Base-by-base conservation (phyloP, 2,113 vertebrate genomes). In the Peromyscus leucopus region DNA sequence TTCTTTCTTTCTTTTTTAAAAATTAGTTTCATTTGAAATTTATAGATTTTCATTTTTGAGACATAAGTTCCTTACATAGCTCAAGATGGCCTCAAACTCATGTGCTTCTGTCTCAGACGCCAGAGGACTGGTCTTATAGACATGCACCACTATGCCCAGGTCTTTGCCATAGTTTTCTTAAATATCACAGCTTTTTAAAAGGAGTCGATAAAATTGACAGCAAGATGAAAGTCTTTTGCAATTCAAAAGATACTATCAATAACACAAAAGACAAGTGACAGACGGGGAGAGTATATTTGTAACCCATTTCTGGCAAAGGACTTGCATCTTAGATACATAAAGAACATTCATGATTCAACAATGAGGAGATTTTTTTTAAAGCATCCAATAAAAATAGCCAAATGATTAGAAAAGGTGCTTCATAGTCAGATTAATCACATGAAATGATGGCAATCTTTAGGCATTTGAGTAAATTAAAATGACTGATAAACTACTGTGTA, bases 141-240 rank as follows among this genome's bases (percentile, higher is more conserved):
- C 33, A 55, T 55, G 33, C 11, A 51, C 33, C 10, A 65, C 39
- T 16, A 2, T 55, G 31, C 67, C 19, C 7, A 11, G 42, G 6
- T 71, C 46, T 51, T 71, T 22, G 10, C 57, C 26, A 15, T 26
- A 67, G 69, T 67, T 90, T 75, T 84, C 36, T 67, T 76, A 75
- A 67, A 90, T 26, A 67, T 39, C 26, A 85, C 21, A 42, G 82
- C 63, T 75, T 74, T 51, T 83, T 48, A 75, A 85, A 69, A 22
- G 75, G 42, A 75, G 84, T 91, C 21, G 76, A 86, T 67, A 85
- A 36, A 88, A 65, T 82, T 88, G 65, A 71, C 16, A 79, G 63
- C 48, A 86, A 80, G 61, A 80, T 39, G 13, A 55, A 59, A 82
- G 80, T 79, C 75, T 65, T 95, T 76, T 95, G 33, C 17, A 80